phyloP scores from a whole-genome alignment of 2,797 vertebrate species.

The Leptoclinus maculatus region DNA sequence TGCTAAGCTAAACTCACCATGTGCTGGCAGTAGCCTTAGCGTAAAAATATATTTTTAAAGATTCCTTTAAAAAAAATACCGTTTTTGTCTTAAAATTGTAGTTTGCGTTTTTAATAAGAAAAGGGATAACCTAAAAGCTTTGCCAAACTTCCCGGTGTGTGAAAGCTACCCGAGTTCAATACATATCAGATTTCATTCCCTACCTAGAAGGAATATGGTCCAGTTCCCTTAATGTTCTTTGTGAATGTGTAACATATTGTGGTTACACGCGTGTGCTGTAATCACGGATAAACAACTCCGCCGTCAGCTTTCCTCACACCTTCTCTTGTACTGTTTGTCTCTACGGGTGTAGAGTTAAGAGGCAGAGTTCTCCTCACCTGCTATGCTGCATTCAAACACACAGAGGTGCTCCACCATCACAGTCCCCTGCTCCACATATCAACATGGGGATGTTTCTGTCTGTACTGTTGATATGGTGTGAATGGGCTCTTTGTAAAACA shows the following conservation, averaged over 20 bases:
- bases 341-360: not conserved
- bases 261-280: not conserved
- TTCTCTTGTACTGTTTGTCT: slow-evolving; percentile 9
- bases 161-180: slow-evolving; percentile 28
- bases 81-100: slow-evolving; percentile 11
- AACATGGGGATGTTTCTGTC: not conserved
- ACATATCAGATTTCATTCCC: slow-evolving; percentile 49
- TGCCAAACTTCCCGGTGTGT: slow-evolving; percentile 37
- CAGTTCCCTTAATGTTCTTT: not conserved
- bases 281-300: not conserved
- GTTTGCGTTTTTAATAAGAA: slow-evolving; percentile 12
- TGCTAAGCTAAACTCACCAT: not conserved
- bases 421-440: not conserved
- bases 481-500: slow-evolving; percentile 18
- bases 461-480: not conserved
- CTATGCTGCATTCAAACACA: slow-evolving; percentile 63
- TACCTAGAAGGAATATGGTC: not conserved
- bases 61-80: not conserved
- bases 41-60: not conserved
- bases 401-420: slow-evolving; percentile 62
- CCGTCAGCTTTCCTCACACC: slow-evolving; percentile 13
- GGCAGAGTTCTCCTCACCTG: slow-evolving; percentile 29
- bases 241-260: not conserved
- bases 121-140: slow-evolving; percentile 26
- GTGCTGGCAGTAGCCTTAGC: not conserved